Evolutionary conservation across 2,797 vertebrate genomes (phyloP).

Genomic region (Apogon talboti): DNA sequence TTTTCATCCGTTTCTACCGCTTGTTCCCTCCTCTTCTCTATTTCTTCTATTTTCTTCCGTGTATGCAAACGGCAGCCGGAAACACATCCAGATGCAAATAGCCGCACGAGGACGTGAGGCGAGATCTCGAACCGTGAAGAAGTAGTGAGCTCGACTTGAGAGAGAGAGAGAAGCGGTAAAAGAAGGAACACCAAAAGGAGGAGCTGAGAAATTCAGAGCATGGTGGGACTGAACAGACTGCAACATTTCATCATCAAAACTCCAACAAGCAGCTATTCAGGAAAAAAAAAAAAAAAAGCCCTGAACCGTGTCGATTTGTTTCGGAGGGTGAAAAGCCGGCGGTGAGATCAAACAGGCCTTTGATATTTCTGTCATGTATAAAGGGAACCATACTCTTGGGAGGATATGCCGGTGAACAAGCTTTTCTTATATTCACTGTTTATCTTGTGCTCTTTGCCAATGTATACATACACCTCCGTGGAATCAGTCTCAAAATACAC

Average conservation of each 20-base stretch:
- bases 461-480: slow-evolving; percentile 53
- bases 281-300: slow-evolving; percentile 21
- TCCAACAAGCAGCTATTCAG: slow-evolving; percentile 67
- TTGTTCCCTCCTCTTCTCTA: slow-evolving; percentile 4
- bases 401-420: slow-evolving; percentile 54
- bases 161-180: slow-evolving; percentile 30
- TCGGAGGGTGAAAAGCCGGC: slow-evolving; percentile 65
- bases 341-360: slow-evolving; percentile 78
- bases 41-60: slow-evolving; percentile 14
- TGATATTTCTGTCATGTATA: slow-evolving; percentile 78
- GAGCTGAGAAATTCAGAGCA: slow-evolving; percentile 54
- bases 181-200: slow-evolving; percentile 51
- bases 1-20: slow-evolving; percentile 10
- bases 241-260: slow-evolving; percentile 79
- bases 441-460: slow-evolving; percentile 59
- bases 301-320: slow-evolving; percentile 75
- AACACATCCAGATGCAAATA: slow-evolving; percentile 37
- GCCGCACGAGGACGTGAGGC: slow-evolving; percentile 12
- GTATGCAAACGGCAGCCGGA: slow-evolving; percentile 11
- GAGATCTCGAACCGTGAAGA: slow-evolving; percentile 36
- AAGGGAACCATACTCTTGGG: slow-evolving; percentile 59
- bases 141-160: slow-evolving; percentile 29
- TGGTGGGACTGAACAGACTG: slow-evolving; percentile 61
- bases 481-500: slow-evolving; percentile 48
- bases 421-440: slow-evolving; percentile 65